Conservation (phyloP, 2,888 invertebrate genomes). For the Tortricodes alternella region DNA sequence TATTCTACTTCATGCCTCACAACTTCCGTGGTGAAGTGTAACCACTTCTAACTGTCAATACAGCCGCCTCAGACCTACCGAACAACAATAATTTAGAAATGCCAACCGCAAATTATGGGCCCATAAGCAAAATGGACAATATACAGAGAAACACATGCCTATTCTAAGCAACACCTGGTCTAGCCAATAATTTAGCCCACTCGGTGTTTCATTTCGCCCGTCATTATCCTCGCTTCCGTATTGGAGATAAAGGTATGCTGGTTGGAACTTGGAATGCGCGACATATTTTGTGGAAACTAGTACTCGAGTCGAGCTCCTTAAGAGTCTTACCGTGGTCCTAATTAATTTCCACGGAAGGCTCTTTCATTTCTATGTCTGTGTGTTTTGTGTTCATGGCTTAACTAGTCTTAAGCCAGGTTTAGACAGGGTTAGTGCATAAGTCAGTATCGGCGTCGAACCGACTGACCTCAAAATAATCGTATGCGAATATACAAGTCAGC, state of each 20-base stretch:
- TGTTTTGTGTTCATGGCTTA: no score
- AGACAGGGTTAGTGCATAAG: no score
- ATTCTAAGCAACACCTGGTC: slow-evolving; percentile 47
- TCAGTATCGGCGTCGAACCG: no score
- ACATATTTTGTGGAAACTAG: slow-evolving; percentile 3
- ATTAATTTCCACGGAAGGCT: no score
- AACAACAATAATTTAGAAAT: slow-evolving; percentile 51
- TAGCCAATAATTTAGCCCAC: slow-evolving; percentile 59
- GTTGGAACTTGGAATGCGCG: slow-evolving; percentile 17
- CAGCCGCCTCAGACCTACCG: not conserved
- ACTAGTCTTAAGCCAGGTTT: no score
- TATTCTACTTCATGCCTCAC: not conserved
- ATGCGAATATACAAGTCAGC: no score
- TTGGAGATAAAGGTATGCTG: slow-evolving; percentile 33
- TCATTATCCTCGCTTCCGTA: slow-evolving; percentile 54
- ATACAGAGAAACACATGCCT: slow-evolving; percentile 3
- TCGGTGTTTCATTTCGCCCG: slow-evolving; percentile 49
- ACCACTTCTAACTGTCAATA: slow-evolving; percentile 19
- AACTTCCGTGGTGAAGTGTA: not conserved
- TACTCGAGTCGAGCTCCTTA: not conserved
- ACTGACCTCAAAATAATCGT: no score
- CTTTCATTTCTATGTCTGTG: no score
- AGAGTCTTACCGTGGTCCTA: no score
- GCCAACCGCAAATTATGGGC: slow-evolving; percentile 55
- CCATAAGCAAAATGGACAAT: slow-evolving; percentile 17